phyloP scores from a whole-genome alignment of 2,888 invertebrate genomes.

The Cheilosia grossa region DNA sequence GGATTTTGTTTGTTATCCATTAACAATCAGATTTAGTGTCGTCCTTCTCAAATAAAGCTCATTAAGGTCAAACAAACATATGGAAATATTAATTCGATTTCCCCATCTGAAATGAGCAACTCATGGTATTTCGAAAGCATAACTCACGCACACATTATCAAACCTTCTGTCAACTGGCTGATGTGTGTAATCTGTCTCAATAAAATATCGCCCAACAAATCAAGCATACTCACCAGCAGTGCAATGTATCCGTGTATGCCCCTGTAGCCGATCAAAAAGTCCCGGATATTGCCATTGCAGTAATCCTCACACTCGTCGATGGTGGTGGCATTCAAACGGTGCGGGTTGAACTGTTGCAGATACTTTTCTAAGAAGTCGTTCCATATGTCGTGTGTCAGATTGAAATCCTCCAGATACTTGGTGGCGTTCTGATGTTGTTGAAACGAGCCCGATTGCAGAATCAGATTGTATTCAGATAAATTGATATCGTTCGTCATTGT shows the following conservation, averaged over 20 bases:
- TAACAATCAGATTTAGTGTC: too few species aligned
- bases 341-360: slow-evolving; percentile 73
- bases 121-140: too few species aligned
- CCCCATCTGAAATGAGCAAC: too few species aligned
- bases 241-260: slow-evolving; percentile 92
- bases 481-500: slow-evolving; percentile 63
- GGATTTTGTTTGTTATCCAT: too few species aligned
- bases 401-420: slow-evolving; percentile 65
- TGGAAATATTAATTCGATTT: too few species aligned
- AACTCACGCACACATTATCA: too few species aligned
- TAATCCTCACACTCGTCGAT: slow-evolving; percentile 83
- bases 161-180: neutral
- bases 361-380: slow-evolving; percentile 78
- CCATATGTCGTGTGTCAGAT: slow-evolving; percentile 78
- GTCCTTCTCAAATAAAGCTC: too few species aligned
- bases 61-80: too few species aligned
- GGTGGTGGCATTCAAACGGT: slow-evolving; percentile 52
- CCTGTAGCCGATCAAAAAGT: slow-evolving; percentile 87
- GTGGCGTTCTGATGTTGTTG: slow-evolving; percentile 54
- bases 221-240: slow-evolving; percentile 86
- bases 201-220: neutral
- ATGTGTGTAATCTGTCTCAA: neutral
- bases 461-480: slow-evolving; percentile 64
- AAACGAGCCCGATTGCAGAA: slow-evolving; percentile 55
- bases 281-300: slow-evolving; percentile 86